Evolutionary conservation across 2,797 vertebrate species (phyloP), one percentile per base, ranked within the genome.

Genomic region (Brotula barbata): DNA sequence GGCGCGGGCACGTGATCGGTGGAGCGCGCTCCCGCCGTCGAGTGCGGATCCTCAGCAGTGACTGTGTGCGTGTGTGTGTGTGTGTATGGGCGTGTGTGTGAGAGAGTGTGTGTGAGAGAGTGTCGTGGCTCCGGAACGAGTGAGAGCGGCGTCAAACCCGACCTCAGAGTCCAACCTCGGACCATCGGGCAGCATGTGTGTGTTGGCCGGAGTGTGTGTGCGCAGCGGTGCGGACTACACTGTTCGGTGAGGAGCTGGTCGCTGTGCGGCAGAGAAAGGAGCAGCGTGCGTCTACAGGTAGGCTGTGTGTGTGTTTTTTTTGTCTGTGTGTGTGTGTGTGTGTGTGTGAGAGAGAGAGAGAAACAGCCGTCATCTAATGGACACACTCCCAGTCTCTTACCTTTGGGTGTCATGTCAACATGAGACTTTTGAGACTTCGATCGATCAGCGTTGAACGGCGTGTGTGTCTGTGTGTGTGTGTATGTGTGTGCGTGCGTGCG

Each of bases 271-370:
- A 47, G 77, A 82, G 49, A 77, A 75, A 1, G 77, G 60, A 75
- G 81, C 75, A 11, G 14, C 71, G 83, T 21, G 77, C 71, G 64
- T 77, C 41, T 36, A 67, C 85, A 88, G 87, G 84, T 87, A 85
- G 64, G 82, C 58, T 58, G 20, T 2, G 46, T 28, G 23, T n/a
- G n/a, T n/a, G n/a, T n/a, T n/a, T n/a, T n/a, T n/a, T n/a, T n/a
- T n/a, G n/a, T n/a, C n/a, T n/a, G n/a, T n/a, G n/a, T n/a, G n/a
- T n/a, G n/a, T n/a, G n/a, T n/a, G n/a, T n/a, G n/a, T n/a, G n/a
- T n/a, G n/a, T n/a, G n/a, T 43, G 72, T 48, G 79, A 76, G 43
- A 77, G 71, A 47, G 77, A 82, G 49, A 77, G 73, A 1, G 77
- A 58, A 75, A 80, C 75, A 11, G 14, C 71, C 71, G 64, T 77